Conservation (phyloP, 2,888 invertebrate genomes). For the Alloscopus bannaensis region DNA sequence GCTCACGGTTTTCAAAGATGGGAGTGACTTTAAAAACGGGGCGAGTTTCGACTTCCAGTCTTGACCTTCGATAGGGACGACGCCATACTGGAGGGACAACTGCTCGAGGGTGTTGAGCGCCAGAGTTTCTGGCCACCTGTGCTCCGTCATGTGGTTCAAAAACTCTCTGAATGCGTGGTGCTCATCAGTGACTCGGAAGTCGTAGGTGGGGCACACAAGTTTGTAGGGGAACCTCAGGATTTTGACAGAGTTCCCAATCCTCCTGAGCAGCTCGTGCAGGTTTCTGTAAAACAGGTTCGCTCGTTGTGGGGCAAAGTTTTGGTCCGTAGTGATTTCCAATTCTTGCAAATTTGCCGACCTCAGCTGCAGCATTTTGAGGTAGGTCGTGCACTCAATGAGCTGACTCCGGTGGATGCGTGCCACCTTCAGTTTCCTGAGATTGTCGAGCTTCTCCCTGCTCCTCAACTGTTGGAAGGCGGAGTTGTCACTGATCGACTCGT, state of each 20-base stretch:
- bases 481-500: constrained; percentile 67
- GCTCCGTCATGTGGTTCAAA: constrained; percentile 61
- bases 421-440: constrained; percentile 49
- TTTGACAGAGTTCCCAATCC: constrained; percentile 56
- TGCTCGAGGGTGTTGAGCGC: constrained; percentile 52
- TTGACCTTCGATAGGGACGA: constrained; percentile 67
- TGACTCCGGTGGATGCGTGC: constrained; percentile 69
- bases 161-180: constrained; percentile 70
- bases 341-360: constrained; percentile 57
- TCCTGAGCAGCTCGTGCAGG: constrained; percentile 51
- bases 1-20: constrained; percentile 45
- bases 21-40: constrained; percentile 65
- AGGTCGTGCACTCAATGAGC: constrained; percentile 69
- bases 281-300: constrained; percentile 65
- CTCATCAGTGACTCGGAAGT: constrained; percentile 69
- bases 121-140: constrained; percentile 62
- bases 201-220: constrained; percentile 66
- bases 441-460: constrained; percentile 53
- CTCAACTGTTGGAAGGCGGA: constrained; percentile 52
- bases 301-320: constrained; percentile 69
- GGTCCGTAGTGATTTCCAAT: constrained; percentile 70
- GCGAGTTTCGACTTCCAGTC: constrained; percentile 65
- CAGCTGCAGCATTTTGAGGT: constrained; percentile 67
- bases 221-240: constrained; percentile 69
- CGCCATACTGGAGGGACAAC: constrained; percentile 67